A percentile compares a stretch with the other conserved stretches of the same genome.
Conservation (phyloP, 2,113 vertebrate genomes). For the Aramus guarauna region DNA sequence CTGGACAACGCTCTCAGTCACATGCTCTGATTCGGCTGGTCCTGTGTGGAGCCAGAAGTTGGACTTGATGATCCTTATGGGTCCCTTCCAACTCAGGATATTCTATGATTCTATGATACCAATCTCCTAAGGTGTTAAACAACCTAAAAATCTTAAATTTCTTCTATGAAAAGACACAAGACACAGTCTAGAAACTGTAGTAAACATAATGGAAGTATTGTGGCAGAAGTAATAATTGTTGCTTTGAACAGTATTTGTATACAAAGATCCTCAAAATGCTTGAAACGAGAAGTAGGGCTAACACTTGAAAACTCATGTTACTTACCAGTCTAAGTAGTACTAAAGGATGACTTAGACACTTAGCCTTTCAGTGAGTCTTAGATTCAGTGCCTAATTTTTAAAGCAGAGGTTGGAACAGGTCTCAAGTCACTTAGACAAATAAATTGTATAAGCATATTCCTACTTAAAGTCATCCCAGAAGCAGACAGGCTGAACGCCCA, state of each 20-base stretch:
- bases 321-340: not conserved
- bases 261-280: not conserved
- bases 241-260: not conserved
- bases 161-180: not conserved
- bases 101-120: too few relatives aligned
- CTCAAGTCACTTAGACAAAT: not conserved
- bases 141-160: not conserved
- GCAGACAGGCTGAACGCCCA: rapidly evolving
- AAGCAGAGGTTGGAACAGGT: not conserved
- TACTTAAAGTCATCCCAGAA: not conserved
- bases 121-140: not conserved
- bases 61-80: too few relatives aligned
- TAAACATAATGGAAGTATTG: not conserved
- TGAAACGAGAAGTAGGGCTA: not conserved
- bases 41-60: too few relatives aligned
- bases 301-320: not conserved
- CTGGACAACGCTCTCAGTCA: too few relatives aligned
- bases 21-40: too few relatives aligned
- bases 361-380: not conserved
- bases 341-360: not conserved
- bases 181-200: not conserved
- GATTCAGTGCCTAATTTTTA: not conserved
- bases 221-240: not conserved
- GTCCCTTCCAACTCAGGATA: too few relatives aligned
- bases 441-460: not conserved